Evolutionary conservation across 1,140 invertebrate genomes (phyloP).

Genomic region (Polypedilum vanderplanki): DNA sequence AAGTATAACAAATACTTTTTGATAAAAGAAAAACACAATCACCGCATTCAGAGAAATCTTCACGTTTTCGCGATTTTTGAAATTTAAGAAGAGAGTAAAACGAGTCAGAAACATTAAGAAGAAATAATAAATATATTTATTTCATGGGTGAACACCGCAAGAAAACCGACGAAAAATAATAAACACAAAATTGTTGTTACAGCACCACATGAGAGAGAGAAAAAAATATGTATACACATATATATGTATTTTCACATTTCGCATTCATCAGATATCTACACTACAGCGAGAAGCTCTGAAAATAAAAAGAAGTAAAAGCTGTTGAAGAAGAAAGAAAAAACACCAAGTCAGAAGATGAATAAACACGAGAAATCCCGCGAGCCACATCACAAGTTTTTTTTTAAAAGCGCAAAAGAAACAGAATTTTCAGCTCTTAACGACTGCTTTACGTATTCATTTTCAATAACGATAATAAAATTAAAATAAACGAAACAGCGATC

Average conservation of each 20-base stretch:
- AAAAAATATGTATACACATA: not conserved
- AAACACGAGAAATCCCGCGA: conserved; percentile 25
- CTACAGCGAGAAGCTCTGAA: not conserved
- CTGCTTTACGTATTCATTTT: conserved; percentile 24
- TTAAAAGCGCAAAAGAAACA: too few species aligned
- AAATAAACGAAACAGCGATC: conserved; percentile 13
- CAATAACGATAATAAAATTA: conserved; percentile 24
- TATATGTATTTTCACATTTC: not conserved
- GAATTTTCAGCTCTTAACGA: not conserved
- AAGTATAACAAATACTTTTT: not conserved
- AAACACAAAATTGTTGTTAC: conserved; percentile 2
- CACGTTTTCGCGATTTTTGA: not conserved
- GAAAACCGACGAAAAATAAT: conserved; percentile 13
- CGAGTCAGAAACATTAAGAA: not conserved
- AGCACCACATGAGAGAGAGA: not conserved
- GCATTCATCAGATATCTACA: not conserved
- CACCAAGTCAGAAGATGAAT: conserved; percentile 9
- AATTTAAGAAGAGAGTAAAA: not conserved
- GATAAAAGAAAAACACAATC: not conserved
- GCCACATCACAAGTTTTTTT: conserved; percentile 27
- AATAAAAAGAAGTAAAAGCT: not conserved
- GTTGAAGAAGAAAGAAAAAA: not conserved
- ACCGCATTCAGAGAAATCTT: not conserved
- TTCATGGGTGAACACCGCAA: conserved; percentile 16
- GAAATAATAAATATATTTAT: conserved; percentile 6